phyloP scores from a whole-genome alignment of 2,113 vertebrate species.

The Odontophorus gujanensis region DNA sequence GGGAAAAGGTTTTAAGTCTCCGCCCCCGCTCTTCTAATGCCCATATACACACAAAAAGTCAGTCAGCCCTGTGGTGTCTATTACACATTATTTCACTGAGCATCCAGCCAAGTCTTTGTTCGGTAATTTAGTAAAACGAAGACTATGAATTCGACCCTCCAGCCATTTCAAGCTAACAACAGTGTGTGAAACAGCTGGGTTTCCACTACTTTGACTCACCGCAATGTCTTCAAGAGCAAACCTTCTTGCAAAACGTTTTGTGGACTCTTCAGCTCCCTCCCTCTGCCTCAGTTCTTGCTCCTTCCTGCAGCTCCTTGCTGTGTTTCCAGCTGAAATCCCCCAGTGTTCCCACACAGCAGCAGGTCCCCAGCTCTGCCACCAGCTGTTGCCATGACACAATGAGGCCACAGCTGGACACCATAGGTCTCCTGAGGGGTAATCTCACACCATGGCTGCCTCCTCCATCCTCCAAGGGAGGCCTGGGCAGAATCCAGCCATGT shows the following conservation, averaged over 20 bases:
- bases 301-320: not conserved
- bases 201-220: not conserved
- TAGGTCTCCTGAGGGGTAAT: not conserved
- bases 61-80: not conserved
- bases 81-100: conserved; percentile 39
- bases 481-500: not conserved
- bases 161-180: conserved; percentile 24
- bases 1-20: not conserved
- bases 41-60: conserved; percentile 32
- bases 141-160: not conserved
- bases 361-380: not conserved
- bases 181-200: conserved; percentile 21
- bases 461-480: too few species aligned
- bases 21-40: not conserved
- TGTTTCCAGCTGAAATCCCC: not conserved
- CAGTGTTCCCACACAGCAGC: not conserved
- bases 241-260: not conserved
- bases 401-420: not conserved
- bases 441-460: not conserved
- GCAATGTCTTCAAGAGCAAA: not conserved
- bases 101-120: conserved; percentile 35
- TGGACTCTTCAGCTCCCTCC: not conserved
- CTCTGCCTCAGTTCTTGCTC: fast-evolving
- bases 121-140: conserved; percentile 31
- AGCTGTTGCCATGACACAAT: not conserved